Evolutionary conservation across 37 sponge, comb jelly and placozoan genomes (phyloP).

Genomic region (Geodia barretti): DNA sequence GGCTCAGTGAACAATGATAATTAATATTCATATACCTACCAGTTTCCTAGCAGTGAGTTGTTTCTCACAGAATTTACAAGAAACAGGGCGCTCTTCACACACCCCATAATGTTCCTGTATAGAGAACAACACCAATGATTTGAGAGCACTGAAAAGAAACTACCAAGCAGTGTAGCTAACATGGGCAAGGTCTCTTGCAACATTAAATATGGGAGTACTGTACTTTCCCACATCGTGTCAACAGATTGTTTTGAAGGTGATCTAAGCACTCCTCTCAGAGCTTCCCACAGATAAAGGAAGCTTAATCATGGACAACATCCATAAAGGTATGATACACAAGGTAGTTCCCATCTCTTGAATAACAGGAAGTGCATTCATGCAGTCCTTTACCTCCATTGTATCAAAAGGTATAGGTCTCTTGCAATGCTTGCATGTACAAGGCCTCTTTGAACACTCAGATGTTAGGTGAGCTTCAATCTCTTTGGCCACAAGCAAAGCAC

Average conservation of each 20-base stretch:
- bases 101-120: background rate
- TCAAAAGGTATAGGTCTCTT: background rate
- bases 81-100: background rate
- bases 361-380: no score
- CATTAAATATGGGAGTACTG: background rate
- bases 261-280: no score
- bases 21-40: background rate
- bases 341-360: no score
- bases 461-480: background rate
- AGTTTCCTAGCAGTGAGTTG: background rate
- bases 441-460: background rate
- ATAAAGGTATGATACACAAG: no score
- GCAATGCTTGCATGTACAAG: background rate
- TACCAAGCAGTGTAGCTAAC: background rate
- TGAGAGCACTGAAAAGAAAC: background rate
- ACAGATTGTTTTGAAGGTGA: background rate
- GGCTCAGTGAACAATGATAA: background rate
- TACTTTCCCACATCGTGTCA: no score
- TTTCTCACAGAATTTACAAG: background rate
- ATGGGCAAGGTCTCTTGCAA: background rate
- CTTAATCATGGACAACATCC: no score
- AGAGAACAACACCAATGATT: no score
- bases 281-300: no score
- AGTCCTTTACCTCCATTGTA: background rate
- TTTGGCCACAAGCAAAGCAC: background rate